Conservation (phyloP, 2,113 vertebrate genomes). For the Lagopus muta region DNA sequence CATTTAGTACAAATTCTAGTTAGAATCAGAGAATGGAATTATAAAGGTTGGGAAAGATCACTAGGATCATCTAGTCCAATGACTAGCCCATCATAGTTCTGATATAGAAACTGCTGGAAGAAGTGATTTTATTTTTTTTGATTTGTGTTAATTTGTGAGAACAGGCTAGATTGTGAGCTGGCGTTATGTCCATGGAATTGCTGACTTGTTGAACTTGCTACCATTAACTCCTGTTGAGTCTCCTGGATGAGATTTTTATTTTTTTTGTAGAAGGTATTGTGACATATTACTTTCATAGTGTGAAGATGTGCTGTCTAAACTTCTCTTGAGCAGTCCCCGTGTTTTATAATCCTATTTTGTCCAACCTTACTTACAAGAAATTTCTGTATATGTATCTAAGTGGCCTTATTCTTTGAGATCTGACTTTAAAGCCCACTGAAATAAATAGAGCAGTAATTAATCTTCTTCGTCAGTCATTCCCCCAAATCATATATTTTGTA, state of each 20-base stretch:
- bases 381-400: slow-evolving; percentile 6
- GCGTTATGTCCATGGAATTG: neutral
- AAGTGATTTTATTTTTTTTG: neutral
- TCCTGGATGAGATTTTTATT: neutral
- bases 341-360: slow-evolving; percentile 36
- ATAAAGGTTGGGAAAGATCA: no score
- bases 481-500: neutral
- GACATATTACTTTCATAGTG: neutral
- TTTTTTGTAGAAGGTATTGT: neutral
- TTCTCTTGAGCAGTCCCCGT: slow-evolving; percentile 16
- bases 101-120: neutral
- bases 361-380: neutral
- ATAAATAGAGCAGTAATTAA: neutral
- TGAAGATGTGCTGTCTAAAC: neutral
- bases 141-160: neutral
- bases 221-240: neutral
- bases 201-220: neutral
- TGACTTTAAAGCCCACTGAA: neutral
- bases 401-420: neutral
- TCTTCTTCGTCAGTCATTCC: neutral
- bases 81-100: neutral
- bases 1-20: neutral
- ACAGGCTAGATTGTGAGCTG: neutral
- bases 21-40: no score
- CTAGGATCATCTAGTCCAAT: no score